Evolutionary conservation across 2,113 vertebrate genomes (phyloP).

Genomic region (Ceyx cyanopectus): DNA sequence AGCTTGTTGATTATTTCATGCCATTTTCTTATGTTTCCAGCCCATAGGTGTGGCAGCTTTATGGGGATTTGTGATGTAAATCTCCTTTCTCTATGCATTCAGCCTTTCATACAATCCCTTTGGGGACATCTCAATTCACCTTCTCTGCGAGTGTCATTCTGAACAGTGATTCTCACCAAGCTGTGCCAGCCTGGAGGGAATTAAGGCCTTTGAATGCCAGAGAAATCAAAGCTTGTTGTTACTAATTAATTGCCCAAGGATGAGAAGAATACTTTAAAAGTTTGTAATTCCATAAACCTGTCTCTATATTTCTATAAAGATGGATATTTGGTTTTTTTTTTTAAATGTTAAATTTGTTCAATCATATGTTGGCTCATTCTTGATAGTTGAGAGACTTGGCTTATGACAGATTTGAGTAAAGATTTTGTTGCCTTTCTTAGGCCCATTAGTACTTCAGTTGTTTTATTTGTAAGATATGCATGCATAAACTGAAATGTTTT

Average conservation of each 20-base stretch:
- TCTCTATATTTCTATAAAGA: background rate
- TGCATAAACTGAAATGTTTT: background rate
- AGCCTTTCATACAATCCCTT: background rate
- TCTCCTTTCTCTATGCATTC: background rate
- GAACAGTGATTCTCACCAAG: background rate
- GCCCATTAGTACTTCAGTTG: background rate
- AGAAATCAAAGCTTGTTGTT: background rate
- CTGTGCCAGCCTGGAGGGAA: background rate
- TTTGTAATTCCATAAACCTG: background rate
- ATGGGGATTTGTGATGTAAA: background rate
- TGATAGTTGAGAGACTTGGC: background rate
- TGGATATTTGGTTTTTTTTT: background rate
- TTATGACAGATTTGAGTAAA: background rate
- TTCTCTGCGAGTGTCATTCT: background rate
- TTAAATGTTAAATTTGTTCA: background rate
- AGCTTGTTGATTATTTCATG: constrained; percentile 2
- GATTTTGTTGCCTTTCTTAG: background rate
- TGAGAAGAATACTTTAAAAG: background rate
- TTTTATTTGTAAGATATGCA: background rate
- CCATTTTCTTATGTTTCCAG: background rate
- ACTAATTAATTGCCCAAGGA: background rate
- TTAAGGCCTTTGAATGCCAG: background rate
- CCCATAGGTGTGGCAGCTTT: background rate
- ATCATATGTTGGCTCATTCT: background rate
- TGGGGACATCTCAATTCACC: background rate